Base-by-base conservation (phyloP, 2,888 invertebrate genomes). In the Hesperia comma region DNA sequence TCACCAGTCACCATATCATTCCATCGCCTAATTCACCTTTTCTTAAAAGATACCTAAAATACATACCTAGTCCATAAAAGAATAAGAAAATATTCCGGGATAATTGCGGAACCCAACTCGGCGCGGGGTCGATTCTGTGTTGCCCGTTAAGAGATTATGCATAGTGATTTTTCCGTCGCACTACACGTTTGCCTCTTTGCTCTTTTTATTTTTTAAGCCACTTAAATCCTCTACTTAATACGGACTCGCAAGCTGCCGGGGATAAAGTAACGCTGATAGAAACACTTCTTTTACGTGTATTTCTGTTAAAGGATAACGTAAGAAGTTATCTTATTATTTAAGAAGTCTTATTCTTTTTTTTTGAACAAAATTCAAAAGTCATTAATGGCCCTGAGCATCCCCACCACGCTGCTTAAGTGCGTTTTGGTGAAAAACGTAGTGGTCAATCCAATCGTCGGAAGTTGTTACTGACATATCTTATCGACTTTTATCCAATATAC, bases 201-300 rank as follows among this genome's bases (percentile, higher is more conserved):
- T 46, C 15, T 60, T 49, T 60, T 49, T 60, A 32, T 33, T 60
- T 60, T 58, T 60, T 60, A 19, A 60, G 32, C 32, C 58, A 46
- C 46, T 32, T 32, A 60, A 60, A 58, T 46, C 46, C 46, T 19
- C 43, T 10, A 32, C 32, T 60, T 60, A 19, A 32, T 46, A 32
- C 32, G 46, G 46, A 43, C 15, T 60, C 19, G 46, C 8, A 46
- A 46, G 40, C 15, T 21, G n/a, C 55, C 33, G 55, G n/a, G 33
- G 33, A 33, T 55, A 15, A 33, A 55, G 37, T 17, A 49, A 49
- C 49, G 17, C 19, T 49, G 49, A 49, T 49, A 49, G 49, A 19
- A 49, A 49, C 49, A 49, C 49, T 49, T 49, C 19, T 49, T 19
- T 19, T 19, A 49, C 19, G 19, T 49, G 49, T 19, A 19, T 49